Base-by-base conservation (phyloP, 2,888 invertebrate genomes). In the Dioctria rufipes region DNA sequence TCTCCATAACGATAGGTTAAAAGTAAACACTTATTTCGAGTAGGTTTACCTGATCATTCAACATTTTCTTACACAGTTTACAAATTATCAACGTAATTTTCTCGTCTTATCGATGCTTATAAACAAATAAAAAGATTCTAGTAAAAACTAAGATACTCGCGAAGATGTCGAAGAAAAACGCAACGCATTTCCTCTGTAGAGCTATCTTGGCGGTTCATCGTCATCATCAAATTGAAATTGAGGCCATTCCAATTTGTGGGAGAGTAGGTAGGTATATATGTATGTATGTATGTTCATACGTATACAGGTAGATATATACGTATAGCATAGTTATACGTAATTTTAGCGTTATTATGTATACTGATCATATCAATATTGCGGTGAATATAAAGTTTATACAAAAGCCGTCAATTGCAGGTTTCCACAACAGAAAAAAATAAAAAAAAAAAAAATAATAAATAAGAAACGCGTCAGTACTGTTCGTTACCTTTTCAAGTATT, bases 241-340 rank as follows among this genome's bases (percentile, higher is more conserved):
- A 69, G 69, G 69, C 54, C 69, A 69, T n/a, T 49, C 51, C 69
- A 69, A 69, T 69, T 69, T 69, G 69, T 39, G 69, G 69, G 40
- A 69, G 69, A 69, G 37, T 4, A 54, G 54, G 46, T 46, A 46
- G 8, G 46, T 46, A 46, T 8, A 46, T 46, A 4, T 5, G 5
- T 46, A 8, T 42, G 25, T 8, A 39, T 25, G 2, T 25, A 25
- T 25, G 25, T 25, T 25, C 25, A 25, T 25, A 2, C 25, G 25
- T 25, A 25, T 2, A 25, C 25, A 25, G 25, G 25, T 25, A n/a
- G n/a, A n/a, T n/a, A n/a, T n/a, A 25, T 25, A 25, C 25, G 25
- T 25, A 25, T 25, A 25, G 25, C 25, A 25, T 25, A 25, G 25
- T 43, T 51, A 13, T 69, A 37, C 69, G 69, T 69, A 69, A 69